Evolutionary conservation across 1,140 invertebrate genomes (phyloP).

Genomic region (Megalopta genalis): DNA sequence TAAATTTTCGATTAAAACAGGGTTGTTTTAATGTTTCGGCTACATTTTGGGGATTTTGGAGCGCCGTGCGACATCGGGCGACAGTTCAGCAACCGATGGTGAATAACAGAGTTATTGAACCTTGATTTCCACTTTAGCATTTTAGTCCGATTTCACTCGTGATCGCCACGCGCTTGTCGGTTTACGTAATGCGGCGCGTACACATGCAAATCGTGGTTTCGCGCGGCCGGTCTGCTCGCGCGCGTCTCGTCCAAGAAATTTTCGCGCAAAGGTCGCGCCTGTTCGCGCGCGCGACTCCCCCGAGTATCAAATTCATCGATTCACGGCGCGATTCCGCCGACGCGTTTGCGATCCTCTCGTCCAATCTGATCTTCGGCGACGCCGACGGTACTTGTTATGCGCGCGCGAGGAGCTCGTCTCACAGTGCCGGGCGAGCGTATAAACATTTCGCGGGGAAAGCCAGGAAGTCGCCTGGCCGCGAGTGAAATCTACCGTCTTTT

Average conservation of each 20-base stretch:
- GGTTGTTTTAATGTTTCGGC: too few species aligned
- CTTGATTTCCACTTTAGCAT: constrained; percentile 64
- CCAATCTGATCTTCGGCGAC: not conserved
- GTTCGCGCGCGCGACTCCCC: not conserved
- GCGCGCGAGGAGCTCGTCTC: constrained; percentile 3
- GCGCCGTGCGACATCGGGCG: too few species aligned
- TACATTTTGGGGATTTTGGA: too few species aligned
- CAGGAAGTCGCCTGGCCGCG: constrained; percentile 44
- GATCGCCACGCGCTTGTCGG: constrained; percentile 31
- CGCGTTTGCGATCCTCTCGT: not conserved
- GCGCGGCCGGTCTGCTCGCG: too few species aligned
- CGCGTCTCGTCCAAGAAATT: not conserved
- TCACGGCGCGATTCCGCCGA: not conserved
- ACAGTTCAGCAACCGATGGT: not conserved
- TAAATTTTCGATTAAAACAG: too few species aligned
- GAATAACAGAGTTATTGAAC: constrained; percentile 65
- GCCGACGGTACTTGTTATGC: constrained; percentile 29
- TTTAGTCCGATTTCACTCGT: constrained; percentile 59
- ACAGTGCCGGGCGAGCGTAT: constrained; percentile 12
- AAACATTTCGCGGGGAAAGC: constrained; percentile 56
- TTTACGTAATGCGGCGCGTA: constrained; percentile 48
- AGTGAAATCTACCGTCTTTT: constrained; percentile 60
- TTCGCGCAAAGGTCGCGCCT: constrained; percentile 7
- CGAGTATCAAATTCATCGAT: not conserved
- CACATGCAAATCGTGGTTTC: constrained; percentile 39